Conservation (phyloP, 2,113 vertebrate species). For the Rhinolophus ferrumequinum region DNA sequence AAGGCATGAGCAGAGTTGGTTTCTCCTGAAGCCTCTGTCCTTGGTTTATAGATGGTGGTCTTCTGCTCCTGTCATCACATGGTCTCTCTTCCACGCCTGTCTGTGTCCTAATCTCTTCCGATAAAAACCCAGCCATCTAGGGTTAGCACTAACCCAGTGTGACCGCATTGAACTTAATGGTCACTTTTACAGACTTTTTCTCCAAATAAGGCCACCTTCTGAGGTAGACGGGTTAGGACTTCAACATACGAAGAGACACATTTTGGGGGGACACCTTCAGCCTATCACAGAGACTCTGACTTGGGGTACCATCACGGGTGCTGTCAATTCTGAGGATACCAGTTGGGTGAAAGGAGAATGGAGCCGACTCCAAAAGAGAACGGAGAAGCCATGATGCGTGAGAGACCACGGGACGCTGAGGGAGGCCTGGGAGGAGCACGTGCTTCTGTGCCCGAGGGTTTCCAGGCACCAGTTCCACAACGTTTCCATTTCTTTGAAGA, state of each 20-base stretch:
- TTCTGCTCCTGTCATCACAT: accelerated
- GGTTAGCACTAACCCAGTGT: not conserved
- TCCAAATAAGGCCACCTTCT: not conserved
- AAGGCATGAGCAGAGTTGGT: not conserved
- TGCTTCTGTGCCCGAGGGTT: accelerated
- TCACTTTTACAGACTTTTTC: not conserved
- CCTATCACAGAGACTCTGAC: not conserved
- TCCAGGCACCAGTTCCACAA: not conserved
- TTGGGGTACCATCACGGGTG: not conserved
- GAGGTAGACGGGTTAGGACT: not conserved
- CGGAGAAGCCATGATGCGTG: accelerated
- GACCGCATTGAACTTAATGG: not conserved
- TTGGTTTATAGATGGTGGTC: accelerated
- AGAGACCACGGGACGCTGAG: accelerated
- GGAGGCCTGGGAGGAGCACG: accelerated
- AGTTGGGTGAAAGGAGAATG: not conserved
- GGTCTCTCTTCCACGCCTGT: accelerated
- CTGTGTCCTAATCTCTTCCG: not conserved
- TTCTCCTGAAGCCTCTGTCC: not conserved
- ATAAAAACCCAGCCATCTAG: accelerated
- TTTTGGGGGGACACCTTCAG: not conserved
- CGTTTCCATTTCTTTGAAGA: not conserved
- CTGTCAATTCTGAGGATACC: not conserved
- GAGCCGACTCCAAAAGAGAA: accelerated
- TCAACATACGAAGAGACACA: not conserved